phyloP scores from a whole-genome alignment of 1,140 invertebrate species.

The Cheumatopsyche charites region DNA sequence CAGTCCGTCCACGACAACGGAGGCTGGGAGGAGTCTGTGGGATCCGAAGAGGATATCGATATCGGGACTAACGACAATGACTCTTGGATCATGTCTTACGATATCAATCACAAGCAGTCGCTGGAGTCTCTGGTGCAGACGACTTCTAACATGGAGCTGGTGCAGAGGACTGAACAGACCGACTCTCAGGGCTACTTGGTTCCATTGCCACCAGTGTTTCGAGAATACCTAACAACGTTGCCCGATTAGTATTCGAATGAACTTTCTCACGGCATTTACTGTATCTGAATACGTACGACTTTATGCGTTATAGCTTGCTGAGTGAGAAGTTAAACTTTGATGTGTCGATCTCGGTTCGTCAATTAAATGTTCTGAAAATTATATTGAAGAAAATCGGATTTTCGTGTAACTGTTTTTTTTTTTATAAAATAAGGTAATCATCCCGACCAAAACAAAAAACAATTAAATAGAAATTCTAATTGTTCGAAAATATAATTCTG shows the following conservation, averaged over 20 bases:
- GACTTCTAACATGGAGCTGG: not conserved
- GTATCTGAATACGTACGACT: too few species aligned
- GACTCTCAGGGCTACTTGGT: constrained; percentile 67
- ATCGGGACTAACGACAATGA: constrained; percentile 23
- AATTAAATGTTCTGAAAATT: too few species aligned
- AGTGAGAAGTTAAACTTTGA: too few species aligned
- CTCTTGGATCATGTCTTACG: constrained; percentile 26
- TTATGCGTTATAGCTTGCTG: too few species aligned
- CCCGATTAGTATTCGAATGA: constrained; percentile 52
- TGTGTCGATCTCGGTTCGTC: too few species aligned
- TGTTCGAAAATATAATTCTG: too few species aligned
- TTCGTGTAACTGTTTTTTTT: too few species aligned
- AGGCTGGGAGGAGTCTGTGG: constrained; percentile 36
- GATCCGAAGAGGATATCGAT: constrained; percentile 30
- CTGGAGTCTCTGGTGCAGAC: constrained; percentile 48
- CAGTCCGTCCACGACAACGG: constrained; percentile 59
- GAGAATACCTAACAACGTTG: constrained; percentile 64
- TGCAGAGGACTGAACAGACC: constrained; percentile 56
- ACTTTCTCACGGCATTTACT: not conserved
- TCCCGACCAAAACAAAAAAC: too few species aligned
- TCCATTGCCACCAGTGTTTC: constrained; percentile 58
- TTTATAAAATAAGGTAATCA: too few species aligned
- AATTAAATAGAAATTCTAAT: too few species aligned
- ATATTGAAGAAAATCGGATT: too few species aligned
- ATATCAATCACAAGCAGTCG: constrained; percentile 20